Evolutionary conservation across 2,888 invertebrate genomes (phyloP).

Genomic region (Melanargia galathea): DNA sequence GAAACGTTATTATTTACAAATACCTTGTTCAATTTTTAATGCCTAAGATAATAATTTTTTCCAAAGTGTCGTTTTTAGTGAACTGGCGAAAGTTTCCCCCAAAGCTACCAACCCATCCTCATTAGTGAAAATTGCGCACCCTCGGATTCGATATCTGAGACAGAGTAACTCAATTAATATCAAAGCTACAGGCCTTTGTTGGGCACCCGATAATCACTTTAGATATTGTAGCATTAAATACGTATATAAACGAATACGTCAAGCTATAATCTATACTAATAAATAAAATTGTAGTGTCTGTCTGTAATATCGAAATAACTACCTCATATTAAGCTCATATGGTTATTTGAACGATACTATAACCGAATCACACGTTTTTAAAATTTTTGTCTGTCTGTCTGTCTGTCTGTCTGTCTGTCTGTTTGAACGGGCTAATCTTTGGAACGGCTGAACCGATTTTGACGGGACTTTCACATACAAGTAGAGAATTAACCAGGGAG

Average conservation of each 20-base stretch:
- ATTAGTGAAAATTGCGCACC: constrained; percentile 68
- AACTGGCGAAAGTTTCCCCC: constrained; percentile 36
- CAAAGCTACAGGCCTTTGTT: constrained; percentile 55
- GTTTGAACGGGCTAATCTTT: too few relatives aligned
- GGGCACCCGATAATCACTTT: constrained; percentile 55
- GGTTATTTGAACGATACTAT: too few relatives aligned
- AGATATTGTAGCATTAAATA: constrained; percentile 17
- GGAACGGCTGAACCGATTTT: too few relatives aligned
- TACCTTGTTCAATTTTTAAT: not conserved
- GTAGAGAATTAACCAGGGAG: too few relatives aligned
- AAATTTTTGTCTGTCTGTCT: too few relatives aligned
- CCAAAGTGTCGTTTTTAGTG: not conserved
- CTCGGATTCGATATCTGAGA: constrained; percentile 62
- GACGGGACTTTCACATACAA: too few relatives aligned
- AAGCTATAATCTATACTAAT: not conserved
- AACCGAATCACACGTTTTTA: too few relatives aligned
- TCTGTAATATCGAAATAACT: too few relatives aligned
- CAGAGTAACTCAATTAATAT: constrained; percentile 68
- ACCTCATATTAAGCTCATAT: too few relatives aligned
- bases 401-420: too few relatives aligned
- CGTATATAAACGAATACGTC: constrained; percentile 1
- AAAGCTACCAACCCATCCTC: constrained; percentile 52
- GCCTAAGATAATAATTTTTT: not conserved
- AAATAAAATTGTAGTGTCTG: too few relatives aligned
- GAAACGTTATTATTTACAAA: too few relatives aligned